Conservation (phyloP, 2,797 vertebrate genomes). For the Myiothlypis coronata region DNA sequence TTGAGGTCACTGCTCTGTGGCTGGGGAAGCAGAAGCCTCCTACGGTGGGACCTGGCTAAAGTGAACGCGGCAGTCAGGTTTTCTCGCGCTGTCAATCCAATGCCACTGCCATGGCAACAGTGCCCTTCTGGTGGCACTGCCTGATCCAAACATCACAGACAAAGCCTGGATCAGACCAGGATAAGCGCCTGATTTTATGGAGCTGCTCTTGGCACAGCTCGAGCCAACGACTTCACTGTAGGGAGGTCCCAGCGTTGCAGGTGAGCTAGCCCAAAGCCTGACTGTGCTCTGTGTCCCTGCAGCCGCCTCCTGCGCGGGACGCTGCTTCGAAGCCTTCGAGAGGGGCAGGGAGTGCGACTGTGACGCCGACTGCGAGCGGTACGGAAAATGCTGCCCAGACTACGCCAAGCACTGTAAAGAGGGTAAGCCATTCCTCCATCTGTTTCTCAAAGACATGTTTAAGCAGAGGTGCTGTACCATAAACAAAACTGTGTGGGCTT, state of each 20-base stretch:
- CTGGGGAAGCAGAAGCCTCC: neutral
- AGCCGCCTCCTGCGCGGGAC: slow-evolving; percentile 89
- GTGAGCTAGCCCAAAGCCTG: neutral
- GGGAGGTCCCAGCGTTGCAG: neutral
- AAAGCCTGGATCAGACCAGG: neutral
- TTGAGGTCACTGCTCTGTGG: neutral
- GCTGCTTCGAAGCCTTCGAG: slow-evolving; percentile 86
- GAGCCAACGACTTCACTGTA: neutral
- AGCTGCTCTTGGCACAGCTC: neutral
- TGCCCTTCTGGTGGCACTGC: neutral
- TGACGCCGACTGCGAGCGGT: slow-evolving; percentile 80
- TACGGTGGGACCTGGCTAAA: neutral
- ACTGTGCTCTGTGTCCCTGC: slow-evolving; percentile 1
- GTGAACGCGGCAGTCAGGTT: neutral
- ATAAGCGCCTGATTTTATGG: neutral
- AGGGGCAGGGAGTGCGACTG: slow-evolving; percentile 87
- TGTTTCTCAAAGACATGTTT: neutral
- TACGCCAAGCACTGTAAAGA: slow-evolving; percentile 73
- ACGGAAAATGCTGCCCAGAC: slow-evolving; percentile 88
- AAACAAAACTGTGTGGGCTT: neutral
- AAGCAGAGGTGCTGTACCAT: neutral
- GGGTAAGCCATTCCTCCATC: slow-evolving; percentile 68
- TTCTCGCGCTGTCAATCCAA: neutral
- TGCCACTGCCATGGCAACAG: neutral
- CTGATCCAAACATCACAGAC: neutral